These are phyloP conservation scores for Limenitis camilla DNA, from an alignment of 2,888 invertebrate species.

Conservation along the genomic window DNA sequence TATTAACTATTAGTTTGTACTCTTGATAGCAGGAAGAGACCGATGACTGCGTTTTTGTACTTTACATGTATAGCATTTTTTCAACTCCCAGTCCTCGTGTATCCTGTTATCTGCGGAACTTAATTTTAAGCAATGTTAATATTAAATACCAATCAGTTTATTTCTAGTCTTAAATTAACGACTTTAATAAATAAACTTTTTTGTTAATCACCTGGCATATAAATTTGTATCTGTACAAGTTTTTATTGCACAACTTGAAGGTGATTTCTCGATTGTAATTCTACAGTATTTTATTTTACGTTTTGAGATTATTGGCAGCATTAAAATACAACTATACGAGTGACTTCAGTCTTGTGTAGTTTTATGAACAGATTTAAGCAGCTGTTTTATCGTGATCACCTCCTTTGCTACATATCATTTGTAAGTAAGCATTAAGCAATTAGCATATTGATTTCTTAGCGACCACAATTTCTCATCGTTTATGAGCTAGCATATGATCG, in stretches of 20 bases:
- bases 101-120: constrained; percentile 11
- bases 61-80: constrained; percentile 12
- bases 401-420: constrained; percentile 8
- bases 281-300: constrained; percentile 1
- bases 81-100: constrained; percentile 1
- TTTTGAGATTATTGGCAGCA: constrained; percentile 1
- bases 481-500: constrained; percentile 15
- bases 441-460: constrained; percentile 3
- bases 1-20: constrained; percentile 16
- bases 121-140: constrained; percentile 16
- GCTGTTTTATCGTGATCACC: not conserved
- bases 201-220: constrained; percentile 39
- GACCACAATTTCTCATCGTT: constrained; percentile 1
- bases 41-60: constrained; percentile 4
- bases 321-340: not conserved
- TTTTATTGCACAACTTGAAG: constrained; percentile 55
- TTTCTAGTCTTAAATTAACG: constrained; percentile 56
- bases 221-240: constrained; percentile 58
- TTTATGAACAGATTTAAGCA: not conserved
- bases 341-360: not conserved
- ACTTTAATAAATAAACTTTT: constrained; percentile 36
- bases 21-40: constrained; percentile 7
- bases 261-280: not conserved
- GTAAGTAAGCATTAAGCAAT: constrained; percentile 5
- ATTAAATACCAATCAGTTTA: constrained; percentile 24